Base-by-base conservation (phyloP, 2,113 vertebrate species). In the Coregonus clupeaformis region DNA sequence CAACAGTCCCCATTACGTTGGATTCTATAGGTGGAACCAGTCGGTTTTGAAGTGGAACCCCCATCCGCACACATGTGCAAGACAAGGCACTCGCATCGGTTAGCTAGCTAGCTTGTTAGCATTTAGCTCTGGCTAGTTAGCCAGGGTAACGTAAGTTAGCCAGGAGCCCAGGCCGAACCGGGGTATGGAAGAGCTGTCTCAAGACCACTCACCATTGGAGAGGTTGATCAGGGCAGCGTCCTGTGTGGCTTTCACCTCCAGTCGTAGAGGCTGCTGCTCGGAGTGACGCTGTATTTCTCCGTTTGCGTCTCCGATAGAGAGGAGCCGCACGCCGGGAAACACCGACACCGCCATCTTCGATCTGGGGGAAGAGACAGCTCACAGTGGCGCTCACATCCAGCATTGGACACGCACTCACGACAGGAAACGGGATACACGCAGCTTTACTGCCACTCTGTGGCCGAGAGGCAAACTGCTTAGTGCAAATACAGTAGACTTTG, bases 251-350 rank as follows among this genome's bases (percentile, higher is more conserved):
- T 94, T 95, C 47, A 96, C 94, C 87, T 97, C 96, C 77, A 97
- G 88, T 75, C 94, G 94, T 84, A 97, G 87, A 18, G 96, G 94
- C 86, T 96, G 95, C 90, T 97, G 95, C 90, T 97, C 96, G 24
- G 96, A 96, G 90, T 97, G 96, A 79, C 96, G 90, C 92, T 97
- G 96, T 82, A 97, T 97, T 88, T 97, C 96, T 92, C 96, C 96
- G 74, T 97, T 97, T 71, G 95, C 96, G 91, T 97, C 96, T 91
- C 95, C 96, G 82, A 97, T 97, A 73, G 96, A 96, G 88, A 97
- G 94, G 84, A 97, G 96, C 89, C 96, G 95, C 94, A 96, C 95
- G 93, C 96, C 95, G 86, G 93, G 91, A 88, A 96, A 97, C 92
- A 96, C 94, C 77, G 96, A 96, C 94, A 96, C 94, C 89, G 95